Conservation (phyloP, 2,113 vertebrate genomes). For the Trogon surrucura region DNA sequence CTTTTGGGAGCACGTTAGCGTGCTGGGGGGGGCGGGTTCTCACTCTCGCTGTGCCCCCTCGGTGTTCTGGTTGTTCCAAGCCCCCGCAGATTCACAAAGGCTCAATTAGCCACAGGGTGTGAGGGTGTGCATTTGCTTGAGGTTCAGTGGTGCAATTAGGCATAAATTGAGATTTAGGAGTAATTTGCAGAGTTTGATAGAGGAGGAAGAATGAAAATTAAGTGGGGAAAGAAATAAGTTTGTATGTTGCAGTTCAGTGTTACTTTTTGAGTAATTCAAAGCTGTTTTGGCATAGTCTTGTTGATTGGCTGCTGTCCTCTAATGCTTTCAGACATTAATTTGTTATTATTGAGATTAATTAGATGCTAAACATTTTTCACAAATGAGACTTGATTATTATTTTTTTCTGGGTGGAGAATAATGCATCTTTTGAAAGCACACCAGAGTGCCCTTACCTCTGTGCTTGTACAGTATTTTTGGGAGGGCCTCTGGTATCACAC, state of each 20-base stretch:
- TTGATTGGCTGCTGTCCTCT: background rate
- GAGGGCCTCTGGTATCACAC: background rate
- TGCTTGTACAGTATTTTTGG: background rate
- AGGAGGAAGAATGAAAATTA: conserved; percentile 18
- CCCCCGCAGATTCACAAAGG: background rate
- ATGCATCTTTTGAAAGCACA: background rate
- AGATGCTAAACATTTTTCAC: background rate
- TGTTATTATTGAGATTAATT: background rate
- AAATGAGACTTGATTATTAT: background rate
- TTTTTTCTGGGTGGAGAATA: background rate
- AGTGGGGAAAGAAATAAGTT: background rate
- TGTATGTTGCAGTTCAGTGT: background rate
- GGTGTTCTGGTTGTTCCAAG: background rate
- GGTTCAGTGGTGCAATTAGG: conserved; percentile 5
- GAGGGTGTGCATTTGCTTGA: background rate
- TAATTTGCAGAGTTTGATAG: conserved; percentile 6
- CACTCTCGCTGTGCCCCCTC: background rate
- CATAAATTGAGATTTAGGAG: conserved; percentile 42
- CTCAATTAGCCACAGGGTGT: background rate
- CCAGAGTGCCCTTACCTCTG: background rate
- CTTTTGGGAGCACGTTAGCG: background rate
- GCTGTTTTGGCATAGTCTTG: background rate
- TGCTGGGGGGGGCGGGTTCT: background rate
- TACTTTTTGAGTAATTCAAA: background rate
- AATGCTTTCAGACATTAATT: background rate